A percentile compares a stretch with the other conserved stretches of the same genome.
phyloP scores from a whole-genome alignment of 2,113 vertebrate genomes.

The Gopherus evgoodei region DNA sequence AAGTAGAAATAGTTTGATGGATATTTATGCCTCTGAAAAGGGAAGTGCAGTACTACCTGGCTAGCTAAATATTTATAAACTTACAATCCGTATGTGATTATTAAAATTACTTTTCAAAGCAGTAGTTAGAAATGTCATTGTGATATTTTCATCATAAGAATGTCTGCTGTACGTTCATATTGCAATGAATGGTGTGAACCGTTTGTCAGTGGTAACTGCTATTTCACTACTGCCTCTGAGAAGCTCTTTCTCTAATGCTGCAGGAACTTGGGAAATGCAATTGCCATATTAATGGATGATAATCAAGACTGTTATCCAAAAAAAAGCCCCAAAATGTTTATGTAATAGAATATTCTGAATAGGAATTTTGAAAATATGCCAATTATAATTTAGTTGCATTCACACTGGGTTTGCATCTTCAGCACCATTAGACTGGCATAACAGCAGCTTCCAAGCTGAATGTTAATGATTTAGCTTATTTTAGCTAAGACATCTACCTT shows the following conservation, averaged over 20 bases:
- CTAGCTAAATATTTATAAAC: not conserved
- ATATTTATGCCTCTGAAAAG: not conserved
- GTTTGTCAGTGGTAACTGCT: not conserved
- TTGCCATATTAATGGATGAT: not conserved
- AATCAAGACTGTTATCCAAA: not conserved
- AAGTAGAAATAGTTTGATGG: not conserved
- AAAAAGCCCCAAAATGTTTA: not conserved
- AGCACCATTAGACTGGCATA: no score
- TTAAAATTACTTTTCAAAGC: not conserved
- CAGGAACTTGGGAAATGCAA: not conserved
- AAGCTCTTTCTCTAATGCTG: not conserved
- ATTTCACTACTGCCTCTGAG: not conserved
- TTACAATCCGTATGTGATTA: not conserved
- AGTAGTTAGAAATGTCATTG: not conserved
- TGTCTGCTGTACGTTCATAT: not conserved
- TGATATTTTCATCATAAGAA: not conserved
- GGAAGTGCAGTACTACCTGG: not conserved
- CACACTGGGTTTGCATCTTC: no score
- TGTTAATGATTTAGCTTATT: no score
- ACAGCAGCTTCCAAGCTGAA: no score
- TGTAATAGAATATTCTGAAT: not conserved
- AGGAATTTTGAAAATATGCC: not conserved
- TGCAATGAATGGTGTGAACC: not conserved
- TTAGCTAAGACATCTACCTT: no score
- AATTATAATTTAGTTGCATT: no score